These are phyloP conservation scores for Lutraria lutraria DNA, from an alignment of 2,888 invertebrate species.

Conservation along the genomic window DNA sequence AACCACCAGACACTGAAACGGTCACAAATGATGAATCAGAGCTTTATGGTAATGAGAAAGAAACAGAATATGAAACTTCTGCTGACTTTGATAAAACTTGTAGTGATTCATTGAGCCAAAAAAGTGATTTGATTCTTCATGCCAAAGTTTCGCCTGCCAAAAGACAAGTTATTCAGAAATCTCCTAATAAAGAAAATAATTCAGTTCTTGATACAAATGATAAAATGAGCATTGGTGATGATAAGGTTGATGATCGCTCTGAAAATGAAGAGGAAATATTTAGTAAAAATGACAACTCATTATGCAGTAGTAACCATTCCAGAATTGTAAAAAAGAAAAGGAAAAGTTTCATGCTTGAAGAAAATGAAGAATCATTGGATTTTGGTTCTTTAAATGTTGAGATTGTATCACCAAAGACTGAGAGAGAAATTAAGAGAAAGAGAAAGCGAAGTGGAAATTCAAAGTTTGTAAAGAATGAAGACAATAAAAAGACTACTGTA, in stretches of 20 bases:
- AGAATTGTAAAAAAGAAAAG: slow-evolving; percentile 42
- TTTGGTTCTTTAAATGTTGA: slow-evolving; percentile 32
- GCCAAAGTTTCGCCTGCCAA: slow-evolving; percentile 3
- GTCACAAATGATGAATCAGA: neutral
- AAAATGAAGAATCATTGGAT: slow-evolving; percentile 42
- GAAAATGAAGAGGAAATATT: neutral
- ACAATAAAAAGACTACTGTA: neutral
- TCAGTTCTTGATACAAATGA: neutral
- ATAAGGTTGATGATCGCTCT: neutral
- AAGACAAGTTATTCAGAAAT: neutral
- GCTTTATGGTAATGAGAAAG: neutral
- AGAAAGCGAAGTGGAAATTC: neutral
- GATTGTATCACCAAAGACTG: neutral
- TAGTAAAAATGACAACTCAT: neutral
- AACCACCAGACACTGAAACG: neutral
- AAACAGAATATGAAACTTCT: neutral
- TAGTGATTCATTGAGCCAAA: slow-evolving; percentile 20
- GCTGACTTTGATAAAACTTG: neutral
- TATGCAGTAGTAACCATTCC: neutral
- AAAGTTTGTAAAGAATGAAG: neutral
- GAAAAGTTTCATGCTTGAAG: slow-evolving; percentile 63
- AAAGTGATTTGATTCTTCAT: slow-evolving; percentile 40
- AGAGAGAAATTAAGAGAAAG: neutral
- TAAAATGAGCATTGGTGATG: neutral
- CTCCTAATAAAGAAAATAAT: neutral